A percentile compares a stretch with the other conserved stretches of the same genome.
These are phyloP conservation scores for Petroica traversi DNA, from an alignment of 2,113 vertebrate genomes.

Conservation along the genomic window DNA sequence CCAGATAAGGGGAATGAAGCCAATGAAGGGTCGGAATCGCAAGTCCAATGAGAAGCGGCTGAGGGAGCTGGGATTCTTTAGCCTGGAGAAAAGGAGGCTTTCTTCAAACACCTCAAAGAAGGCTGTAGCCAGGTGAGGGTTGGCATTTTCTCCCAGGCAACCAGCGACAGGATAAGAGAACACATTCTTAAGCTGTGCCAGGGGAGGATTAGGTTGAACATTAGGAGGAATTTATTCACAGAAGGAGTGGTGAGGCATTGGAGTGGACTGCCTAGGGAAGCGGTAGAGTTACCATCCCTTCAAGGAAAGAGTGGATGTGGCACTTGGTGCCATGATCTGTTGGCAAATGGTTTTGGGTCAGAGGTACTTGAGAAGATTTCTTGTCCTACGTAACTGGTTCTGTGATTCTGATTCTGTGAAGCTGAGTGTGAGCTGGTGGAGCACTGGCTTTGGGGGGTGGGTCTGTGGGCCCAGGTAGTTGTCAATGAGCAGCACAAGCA, in stretches of 20 bases:
- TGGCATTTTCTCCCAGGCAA: not conserved
- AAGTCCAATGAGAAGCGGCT: accelerated
- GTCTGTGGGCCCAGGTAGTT: accelerated
- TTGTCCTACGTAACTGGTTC: not conserved
- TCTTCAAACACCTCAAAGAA: not conserved
- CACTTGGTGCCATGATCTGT: not conserved
- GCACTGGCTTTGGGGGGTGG: not conserved
- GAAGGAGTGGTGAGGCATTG: not conserved
- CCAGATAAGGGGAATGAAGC: not conserved
- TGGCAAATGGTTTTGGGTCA: not conserved
- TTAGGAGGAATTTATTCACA: not conserved
- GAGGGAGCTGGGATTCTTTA: not conserved
- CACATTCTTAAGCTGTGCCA: not conserved
- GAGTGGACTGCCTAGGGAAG: not conserved
- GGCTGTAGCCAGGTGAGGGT: not conserved
- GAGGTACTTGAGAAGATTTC: not conserved
- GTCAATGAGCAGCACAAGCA: accelerated
- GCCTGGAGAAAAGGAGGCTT: not conserved
- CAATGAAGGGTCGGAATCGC: not conserved
- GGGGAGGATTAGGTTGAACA: not conserved
- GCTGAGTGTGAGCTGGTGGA: not conserved
- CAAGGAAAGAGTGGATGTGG: not conserved
- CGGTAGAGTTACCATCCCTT: not conserved
- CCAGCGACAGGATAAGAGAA: not conserved
- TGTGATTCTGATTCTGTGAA: not conserved